Conservation (phyloP, 2,113 vertebrate species). For the Leucoraja erinaceus region DNA sequence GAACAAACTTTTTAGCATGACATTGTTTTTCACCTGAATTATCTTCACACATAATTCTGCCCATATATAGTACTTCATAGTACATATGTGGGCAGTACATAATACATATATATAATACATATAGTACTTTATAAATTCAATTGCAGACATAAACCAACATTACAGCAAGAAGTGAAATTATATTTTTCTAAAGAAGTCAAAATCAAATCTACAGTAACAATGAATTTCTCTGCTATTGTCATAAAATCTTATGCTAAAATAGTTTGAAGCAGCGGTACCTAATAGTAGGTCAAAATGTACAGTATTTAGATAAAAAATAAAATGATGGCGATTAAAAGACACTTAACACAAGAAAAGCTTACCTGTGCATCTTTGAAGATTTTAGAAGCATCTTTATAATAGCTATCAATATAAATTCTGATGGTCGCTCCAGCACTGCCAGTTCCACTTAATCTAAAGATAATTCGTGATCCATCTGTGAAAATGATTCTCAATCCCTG, state of each 20-base stretch:
- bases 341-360: slow-evolving; percentile 18
- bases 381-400: slow-evolving; percentile 82
- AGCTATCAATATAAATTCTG: slow-evolving; percentile 95
- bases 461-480: slow-evolving; percentile 86
- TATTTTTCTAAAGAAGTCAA: background rate
- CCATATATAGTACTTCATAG: background rate
- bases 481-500: slow-evolving; percentile 92
- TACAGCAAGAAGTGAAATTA: background rate
- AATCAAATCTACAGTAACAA: background rate
- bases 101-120: no score
- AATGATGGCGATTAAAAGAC: background rate
- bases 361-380: slow-evolving; percentile 90
- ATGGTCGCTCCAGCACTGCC: slow-evolving; percentile 91
- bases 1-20: background rate
- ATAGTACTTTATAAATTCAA: background rate
- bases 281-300: background rate
- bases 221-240: background rate
- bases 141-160: background rate
- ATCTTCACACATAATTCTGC: background rate
- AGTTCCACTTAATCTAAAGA: slow-evolving; percentile 93
- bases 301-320: background rate
- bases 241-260: background rate
- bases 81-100: no score
- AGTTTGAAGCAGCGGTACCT: background rate
- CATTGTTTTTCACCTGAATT: background rate